Evolutionary conservation across 2,888 invertebrate species (phyloP).

Genomic region (Xestia c-nigrum): DNA sequence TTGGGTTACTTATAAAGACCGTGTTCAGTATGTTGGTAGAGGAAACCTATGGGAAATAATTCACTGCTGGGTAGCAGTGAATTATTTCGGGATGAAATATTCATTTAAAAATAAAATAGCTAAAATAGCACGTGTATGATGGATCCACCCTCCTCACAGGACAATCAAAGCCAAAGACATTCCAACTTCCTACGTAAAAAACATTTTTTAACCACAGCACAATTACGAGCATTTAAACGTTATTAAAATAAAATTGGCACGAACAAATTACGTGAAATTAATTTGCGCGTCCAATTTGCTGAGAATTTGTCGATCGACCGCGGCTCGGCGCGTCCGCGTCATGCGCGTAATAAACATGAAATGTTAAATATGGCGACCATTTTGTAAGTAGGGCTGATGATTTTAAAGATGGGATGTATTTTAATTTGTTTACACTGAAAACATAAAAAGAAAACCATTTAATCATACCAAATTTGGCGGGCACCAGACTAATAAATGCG

Average conservation of each 20-base stretch:
- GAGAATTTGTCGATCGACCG: constrained; percentile 64
- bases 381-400: constrained; percentile 56
- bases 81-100: not conserved
- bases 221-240: constrained; percentile 57
- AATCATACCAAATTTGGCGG: not conserved
- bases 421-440: not conserved
- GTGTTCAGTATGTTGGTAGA: not conserved
- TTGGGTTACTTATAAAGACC: not conserved
- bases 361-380: constrained; percentile 61
- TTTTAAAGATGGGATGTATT: not conserved
- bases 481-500: not conserved
- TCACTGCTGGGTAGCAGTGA: too few species aligned
- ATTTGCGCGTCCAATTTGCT: constrained; percentile 64
- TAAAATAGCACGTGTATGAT: not conserved
- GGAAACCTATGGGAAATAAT: too few species aligned
- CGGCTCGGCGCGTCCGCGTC: constrained; percentile 41
- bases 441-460: not conserved
- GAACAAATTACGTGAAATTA: constrained; percentile 67
- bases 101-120: not conserved
- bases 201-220: constrained; percentile 6
- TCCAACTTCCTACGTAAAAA: constrained; percentile 11
- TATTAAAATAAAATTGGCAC: constrained; percentile 65
- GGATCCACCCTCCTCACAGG: not conserved
- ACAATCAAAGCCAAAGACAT: not conserved
- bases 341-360: constrained; percentile 62